A percentile compares a stretch with the other conserved stretches of the same genome.
Conservation (phyloP, 1,140 invertebrate genomes). For the Ostrea denselamellosa region DNA sequence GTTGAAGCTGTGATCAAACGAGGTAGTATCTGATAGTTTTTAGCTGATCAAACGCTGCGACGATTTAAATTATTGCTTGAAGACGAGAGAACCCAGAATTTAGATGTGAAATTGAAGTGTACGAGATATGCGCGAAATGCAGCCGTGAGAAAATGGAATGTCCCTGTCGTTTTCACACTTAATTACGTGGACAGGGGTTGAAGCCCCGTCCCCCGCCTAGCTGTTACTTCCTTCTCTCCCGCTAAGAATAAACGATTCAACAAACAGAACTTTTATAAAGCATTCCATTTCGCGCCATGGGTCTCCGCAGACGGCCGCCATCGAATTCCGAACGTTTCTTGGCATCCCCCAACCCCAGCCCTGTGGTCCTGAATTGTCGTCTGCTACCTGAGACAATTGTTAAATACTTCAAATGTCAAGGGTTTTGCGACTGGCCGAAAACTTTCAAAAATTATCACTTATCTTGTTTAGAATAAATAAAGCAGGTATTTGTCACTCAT, state of each 20-base stretch:
- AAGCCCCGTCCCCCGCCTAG: conserved; percentile 5
- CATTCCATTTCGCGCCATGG: neutral
- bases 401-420: conserved; percentile 21
- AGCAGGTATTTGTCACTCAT: neutral
- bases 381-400: conserved; percentile 36
- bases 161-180: neutral
- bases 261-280: neutral
- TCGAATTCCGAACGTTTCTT: conserved; percentile 8
- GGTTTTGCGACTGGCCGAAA: conserved; percentile 17
- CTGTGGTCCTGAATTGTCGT: neutral
- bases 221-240: neutral
- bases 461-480: conserved; percentile 30
- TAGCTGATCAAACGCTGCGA: neutral
- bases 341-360: conserved; percentile 9
- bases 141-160: conserved; percentile 5
- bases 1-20: conserved; percentile 2
- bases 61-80: neutral
- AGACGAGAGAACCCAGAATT: neutral
- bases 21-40: neutral
- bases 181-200: conserved; percentile 27
- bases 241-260: conserved; percentile 29
- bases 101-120: neutral
- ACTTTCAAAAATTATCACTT: conserved; percentile 33
- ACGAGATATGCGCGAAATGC: neutral
- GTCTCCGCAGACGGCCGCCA: conserved; percentile 13